Percentiles rank a stretch among this genome's conserved stretches.
Evolutionary conservation across 2,113 vertebrate genomes (phyloP).

Genomic region (Strix uralensis): DNA sequence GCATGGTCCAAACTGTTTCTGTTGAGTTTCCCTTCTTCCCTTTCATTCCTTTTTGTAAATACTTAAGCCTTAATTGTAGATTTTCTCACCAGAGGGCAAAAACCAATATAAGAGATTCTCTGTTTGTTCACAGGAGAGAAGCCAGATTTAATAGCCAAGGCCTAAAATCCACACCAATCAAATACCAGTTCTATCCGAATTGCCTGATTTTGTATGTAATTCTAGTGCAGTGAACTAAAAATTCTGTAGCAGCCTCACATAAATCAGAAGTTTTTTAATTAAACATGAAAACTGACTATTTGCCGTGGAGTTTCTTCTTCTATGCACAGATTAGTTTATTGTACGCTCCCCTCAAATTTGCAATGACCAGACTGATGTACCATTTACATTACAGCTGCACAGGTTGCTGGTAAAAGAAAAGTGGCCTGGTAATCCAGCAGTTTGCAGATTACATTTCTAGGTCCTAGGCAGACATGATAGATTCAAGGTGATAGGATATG

Average conservation of each 20-base stretch:
- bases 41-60: neutral
- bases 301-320: neutral
- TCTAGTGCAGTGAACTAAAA: neutral
- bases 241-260: neutral
- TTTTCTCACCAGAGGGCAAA: neutral
- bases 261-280: constrained; percentile 1
- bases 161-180: neutral
- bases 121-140: neutral
- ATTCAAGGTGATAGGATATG: neutral
- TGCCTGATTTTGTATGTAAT: neutral
- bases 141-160: neutral
- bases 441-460: neutral
- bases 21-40: neutral
- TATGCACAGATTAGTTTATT: neutral
- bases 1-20: neutral
- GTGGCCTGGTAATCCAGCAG: neutral
- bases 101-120: neutral
- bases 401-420: neutral
- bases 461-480: neutral
- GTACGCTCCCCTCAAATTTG: neutral
- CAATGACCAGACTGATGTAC: neutral
- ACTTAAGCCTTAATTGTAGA: neutral
- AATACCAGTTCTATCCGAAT: neutral
- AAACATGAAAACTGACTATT: neutral
- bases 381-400: neutral